Base-by-base conservation (phyloP, 2,113 vertebrate genomes). In the Podilymbus podiceps region DNA sequence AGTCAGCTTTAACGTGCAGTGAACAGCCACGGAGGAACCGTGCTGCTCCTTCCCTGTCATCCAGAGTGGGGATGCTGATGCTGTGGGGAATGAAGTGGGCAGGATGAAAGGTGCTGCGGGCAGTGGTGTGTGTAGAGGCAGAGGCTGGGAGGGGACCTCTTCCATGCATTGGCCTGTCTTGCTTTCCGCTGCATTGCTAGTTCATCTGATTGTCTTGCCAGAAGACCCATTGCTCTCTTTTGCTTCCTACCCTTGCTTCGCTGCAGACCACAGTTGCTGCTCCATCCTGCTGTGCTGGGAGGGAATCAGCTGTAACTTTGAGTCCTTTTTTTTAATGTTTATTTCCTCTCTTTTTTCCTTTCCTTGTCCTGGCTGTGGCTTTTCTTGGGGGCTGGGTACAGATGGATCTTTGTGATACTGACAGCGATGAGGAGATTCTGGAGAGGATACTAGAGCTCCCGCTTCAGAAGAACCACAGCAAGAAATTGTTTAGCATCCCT, bases 391-490 rank as follows among this genome's bases (percentile, higher is more conserved):
- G 94, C 95, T 96, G 96, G 94, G 95, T 96, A 90, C 97, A 99
- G 96, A 97, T 98, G 72, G 97, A 98, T 93, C 97, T 95, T 82
- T 98, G 98, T 95, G 99, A 99, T 96, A 97, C 98, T 59, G 99
- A 99, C 98, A 99, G 99, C 46, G 99, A 99, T 73, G 99, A 99
- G 95, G 99, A 99, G 83, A 97, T 99, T 95, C 96, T 99, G 94
- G 99, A 99, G 97, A 98, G 98, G 96, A 99, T 99, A 88, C 97
- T 99, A 63, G 99, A 99, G 96, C 98, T 99, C 58, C 99, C 99
- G 0, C 97, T 98, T 95, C 98, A 99, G 95, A 98, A 97, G 64
- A 98, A 89, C 63, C 98, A 98, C 95, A 98, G 97, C 97, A 99
- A 99, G 96, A 98, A 99, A 76, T 98, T 99, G 50, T 99, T 99